Base-by-base conservation (phyloP, 2,797 vertebrate species). In the Oryzias dopingdopingensis region DNA sequence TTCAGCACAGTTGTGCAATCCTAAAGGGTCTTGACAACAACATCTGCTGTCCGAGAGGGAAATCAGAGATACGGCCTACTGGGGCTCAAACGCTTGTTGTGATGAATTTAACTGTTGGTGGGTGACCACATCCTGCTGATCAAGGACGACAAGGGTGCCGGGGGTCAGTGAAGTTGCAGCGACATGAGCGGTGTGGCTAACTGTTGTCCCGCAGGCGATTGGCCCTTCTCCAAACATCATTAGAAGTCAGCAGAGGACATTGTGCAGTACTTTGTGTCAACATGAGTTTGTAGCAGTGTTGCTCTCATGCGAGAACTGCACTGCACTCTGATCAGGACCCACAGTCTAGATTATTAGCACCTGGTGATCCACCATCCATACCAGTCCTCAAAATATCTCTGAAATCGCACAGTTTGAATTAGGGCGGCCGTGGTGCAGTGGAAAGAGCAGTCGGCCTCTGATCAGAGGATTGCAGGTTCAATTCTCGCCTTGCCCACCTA, bases 1-100 rank as follows among this genome's bases (percentile, higher is more conserved):
- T 82, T 75, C 70, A 70, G 46, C 16, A 43, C 49, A 42, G 68
- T 77, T 83, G 66, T 22, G 45, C 66, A 81, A 79, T 81, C 54
- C 60, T 59, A 47, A 62, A 72, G 57, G 24, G 57, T 58, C 46
- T 56, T 14, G 56, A 80, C 75, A 82, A 80, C 80, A 83, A 77
- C 84, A 85, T 82, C 76, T 83, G 80, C 52, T 68, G 59, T 65
- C 62, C 0, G 44, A 65, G 60, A 46, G 63, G n/a, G 52, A 20
- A 69, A 62, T 61, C 55, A 52, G 66, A 61, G 70, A 58, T 57
- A 20, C 43, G 18, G 63, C 66, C 65, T 54, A 72, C 68, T 63
- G 76, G 67, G 70, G 49, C 41, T 37, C 67, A 55, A 67, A 62
- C 24, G 54, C 56, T 62, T 70, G 75, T 70, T 76, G 18, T 70